Evolutionary conservation across 2,888 invertebrate genomes (phyloP).

Genomic region (Agriopis marginaria): DNA sequence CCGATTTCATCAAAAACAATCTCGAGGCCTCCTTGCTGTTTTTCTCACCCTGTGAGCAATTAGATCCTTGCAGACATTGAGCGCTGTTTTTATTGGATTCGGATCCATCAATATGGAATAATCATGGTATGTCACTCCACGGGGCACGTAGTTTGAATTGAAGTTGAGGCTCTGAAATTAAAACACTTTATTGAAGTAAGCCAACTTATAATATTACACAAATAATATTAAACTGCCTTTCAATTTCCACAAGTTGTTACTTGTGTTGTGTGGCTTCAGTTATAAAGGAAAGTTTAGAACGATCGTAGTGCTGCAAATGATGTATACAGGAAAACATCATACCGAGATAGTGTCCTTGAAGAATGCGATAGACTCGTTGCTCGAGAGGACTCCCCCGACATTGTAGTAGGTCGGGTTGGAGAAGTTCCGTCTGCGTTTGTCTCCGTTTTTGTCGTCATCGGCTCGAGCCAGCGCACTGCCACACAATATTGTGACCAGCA

Average conservation of each 20-base stretch:
- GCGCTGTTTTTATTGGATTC: conserved; percentile 97
- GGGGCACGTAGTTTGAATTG: conserved; percentile 92
- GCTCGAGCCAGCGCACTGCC: conserved; percentile 53
- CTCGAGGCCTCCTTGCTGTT: neutral
- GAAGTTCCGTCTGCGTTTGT: conserved; percentile 60
- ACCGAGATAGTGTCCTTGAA: conserved; percentile 94
- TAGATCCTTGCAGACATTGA: conserved; percentile 96
- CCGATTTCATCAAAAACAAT: neutral
- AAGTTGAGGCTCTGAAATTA: conserved; percentile 92
- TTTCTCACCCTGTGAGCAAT: conserved; percentile 92
- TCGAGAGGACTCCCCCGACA: conserved; percentile 97
- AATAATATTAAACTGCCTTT: too few species aligned
- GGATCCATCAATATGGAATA: conserved; percentile 97
- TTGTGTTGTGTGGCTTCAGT: conserved; percentile 7
- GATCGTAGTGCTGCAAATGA: neutral
- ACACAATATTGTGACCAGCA: conserved; percentile 47
- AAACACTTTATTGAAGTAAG: neutral
- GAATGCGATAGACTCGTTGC: conserved; percentile 91
- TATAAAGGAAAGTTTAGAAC: conserved; percentile 2
- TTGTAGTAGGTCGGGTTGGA: conserved; percentile 92
- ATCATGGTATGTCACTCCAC: conserved; percentile 94
- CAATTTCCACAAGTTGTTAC: neutral
- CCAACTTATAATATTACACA: too few species aligned
- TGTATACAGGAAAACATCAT: neutral
- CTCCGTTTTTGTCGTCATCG: conserved; percentile 60